Evolutionary conservation across 2,113 vertebrate species (phyloP), one percentile per base, ranked within the genome.

Genomic region (Aphelocoma coerulescens): DNA sequence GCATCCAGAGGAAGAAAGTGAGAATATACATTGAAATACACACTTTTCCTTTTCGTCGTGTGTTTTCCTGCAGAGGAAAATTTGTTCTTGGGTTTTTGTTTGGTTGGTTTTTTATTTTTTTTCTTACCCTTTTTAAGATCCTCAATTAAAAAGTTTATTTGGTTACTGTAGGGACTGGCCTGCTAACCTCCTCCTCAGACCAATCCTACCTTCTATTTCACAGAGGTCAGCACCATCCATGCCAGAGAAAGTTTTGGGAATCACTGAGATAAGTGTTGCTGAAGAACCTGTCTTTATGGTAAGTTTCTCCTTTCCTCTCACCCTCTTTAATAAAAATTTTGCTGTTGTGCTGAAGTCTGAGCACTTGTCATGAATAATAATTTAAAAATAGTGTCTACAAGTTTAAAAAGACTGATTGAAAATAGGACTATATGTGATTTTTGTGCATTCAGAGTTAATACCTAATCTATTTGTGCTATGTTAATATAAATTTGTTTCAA

Each of bases 361-460:
- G 32, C 13, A 17, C 55, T 89, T 97, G 57, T 81, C 73, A 58
- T 81, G 89, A 92, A 28, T 79, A 84, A 68, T 57, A 78, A 85
- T 85, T 90, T 44, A 86, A 92, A 88, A 71, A 24, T 12, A 62
- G 11, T 54, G 49, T 41, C 52, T 92, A 49, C 32, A 44, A 18
- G 13, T 81, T 88, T 88, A 52, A 89, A 84, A 94, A 95, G 43
- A 30, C 68, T 77, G 81, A 65, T 69, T 88, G 59, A 84, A 95
- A 92, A 67, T 59, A 95, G 59, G n/a, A 62, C 3, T 37, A 30
- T 23, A 16, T 0, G 3, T 73, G 37, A 71, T 43, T 74, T 81
- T 62, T 86, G 26, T 51, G 41, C 16, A 4, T 59, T 88, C 54
- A 43, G 43, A 55, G 5, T 69, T 76, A 80, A 69, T 77, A 43